Evolutionary conservation across 1,140 invertebrate genomes (phyloP).

Genomic region (Himalopsyche phryganea): DNA sequence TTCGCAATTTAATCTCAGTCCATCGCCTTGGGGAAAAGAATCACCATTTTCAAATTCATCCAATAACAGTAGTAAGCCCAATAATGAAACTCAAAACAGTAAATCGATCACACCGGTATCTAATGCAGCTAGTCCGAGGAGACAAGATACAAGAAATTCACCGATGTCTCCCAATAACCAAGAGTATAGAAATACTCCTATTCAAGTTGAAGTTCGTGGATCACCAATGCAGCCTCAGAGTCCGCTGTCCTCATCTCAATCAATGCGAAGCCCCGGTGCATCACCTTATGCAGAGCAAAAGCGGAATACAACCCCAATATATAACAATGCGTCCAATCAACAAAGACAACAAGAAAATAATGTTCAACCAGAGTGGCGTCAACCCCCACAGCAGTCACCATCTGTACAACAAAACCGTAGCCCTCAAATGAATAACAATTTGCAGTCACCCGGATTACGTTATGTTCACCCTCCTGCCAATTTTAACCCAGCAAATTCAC

Average conservation of each 20-base stretch:
- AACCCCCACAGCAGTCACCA: slow-evolving; percentile 40
- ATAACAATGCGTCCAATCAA: slow-evolving; percentile 16
- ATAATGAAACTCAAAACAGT: slow-evolving; percentile 14
- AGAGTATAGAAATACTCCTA: slow-evolving; percentile 12
- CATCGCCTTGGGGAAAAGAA: slow-evolving; percentile 46
- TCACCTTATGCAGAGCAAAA: slow-evolving; percentile 12
- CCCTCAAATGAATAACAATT: slow-evolving; percentile 36
- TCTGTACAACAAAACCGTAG: slow-evolving; percentile 34
- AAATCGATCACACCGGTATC: slow-evolving; percentile 25
- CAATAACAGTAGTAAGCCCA: slow-evolving; percentile 32
- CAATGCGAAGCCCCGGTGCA: slow-evolving; percentile 6
- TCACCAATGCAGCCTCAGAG: slow-evolving; percentile 2
- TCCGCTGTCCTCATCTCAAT: slow-evolving; percentile 15
- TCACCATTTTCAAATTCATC: slow-evolving; percentile 36
- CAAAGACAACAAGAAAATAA: slow-evolving; percentile 1
- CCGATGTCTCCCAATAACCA: slow-evolving; percentile 21
- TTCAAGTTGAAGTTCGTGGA: slow-evolving; percentile 17
- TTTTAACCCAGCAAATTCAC: slow-evolving; percentile 11
- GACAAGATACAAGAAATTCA: slow-evolving; percentile 21
- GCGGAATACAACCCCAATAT: slow-evolving; percentile 13
- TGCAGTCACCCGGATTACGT: slow-evolving; percentile 23
- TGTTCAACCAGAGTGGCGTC: slow-evolving; percentile 23
- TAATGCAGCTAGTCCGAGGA: slow-evolving; percentile 27
- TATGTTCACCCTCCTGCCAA: slow-evolving; percentile 11
- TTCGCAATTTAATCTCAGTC: slow-evolving; percentile 50